These are phyloP conservation scores for Anguilla megastoma DNA, from an alignment of 2,797 vertebrate species.

Conservation along the genomic window DNA sequence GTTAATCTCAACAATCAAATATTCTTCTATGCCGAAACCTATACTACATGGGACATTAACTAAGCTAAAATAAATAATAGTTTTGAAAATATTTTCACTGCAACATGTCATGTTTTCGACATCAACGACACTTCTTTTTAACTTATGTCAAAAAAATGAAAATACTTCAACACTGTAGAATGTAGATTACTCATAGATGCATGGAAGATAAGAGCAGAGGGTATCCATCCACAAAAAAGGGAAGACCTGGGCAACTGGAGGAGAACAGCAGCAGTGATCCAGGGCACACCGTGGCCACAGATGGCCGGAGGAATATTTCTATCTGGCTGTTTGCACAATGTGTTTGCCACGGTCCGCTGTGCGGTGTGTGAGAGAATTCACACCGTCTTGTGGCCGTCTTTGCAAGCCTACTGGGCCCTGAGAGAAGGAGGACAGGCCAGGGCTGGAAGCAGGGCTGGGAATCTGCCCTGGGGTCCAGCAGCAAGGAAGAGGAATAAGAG, in stretches of 20 bases:
- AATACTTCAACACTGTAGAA: background rate
- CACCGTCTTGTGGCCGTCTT: slow-evolving; percentile 48
- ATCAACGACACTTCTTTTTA: too few species aligned
- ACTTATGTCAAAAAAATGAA: too few species aligned
- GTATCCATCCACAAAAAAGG: background rate
- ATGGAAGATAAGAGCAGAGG: background rate
- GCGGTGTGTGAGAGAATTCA: slow-evolving; percentile 61
- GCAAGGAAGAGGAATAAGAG: slow-evolving; percentile 10
- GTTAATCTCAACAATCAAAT: background rate
- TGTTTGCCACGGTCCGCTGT: slow-evolving; percentile 67
- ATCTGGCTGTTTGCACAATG: slow-evolving; percentile 72
- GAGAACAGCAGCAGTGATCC: slow-evolving; percentile 11
- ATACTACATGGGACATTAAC: background rate
- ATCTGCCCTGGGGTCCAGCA: background rate
- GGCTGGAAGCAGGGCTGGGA: background rate
- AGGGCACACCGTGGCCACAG: slow-evolving; percentile 44
- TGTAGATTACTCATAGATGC: background rate
- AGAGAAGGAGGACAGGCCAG: slow-evolving; percentile 31
- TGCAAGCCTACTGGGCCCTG: slow-evolving; percentile 4
- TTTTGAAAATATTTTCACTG: background rate
- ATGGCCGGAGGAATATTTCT: slow-evolving; percentile 50
- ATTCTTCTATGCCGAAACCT: background rate
- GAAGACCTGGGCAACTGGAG: background rate
- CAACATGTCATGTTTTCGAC: background rate
- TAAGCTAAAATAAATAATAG: background rate